Evolutionary conservation across 2,888 invertebrate species (phyloP), one percentile per base, ranked within the genome.

Genomic region (Hermodice carunculata): DNA sequence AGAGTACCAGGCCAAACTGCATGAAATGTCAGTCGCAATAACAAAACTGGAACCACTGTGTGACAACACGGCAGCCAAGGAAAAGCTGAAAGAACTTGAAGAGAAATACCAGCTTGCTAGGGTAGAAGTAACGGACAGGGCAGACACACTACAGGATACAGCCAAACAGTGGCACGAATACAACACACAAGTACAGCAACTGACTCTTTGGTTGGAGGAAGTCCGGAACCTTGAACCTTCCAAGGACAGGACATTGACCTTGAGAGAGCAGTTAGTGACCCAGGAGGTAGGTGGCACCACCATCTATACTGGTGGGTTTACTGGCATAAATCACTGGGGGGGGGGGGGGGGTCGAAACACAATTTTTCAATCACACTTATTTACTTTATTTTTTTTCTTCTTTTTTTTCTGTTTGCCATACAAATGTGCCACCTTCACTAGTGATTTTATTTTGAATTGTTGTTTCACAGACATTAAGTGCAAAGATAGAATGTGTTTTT

Each of bases 91-190:
- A 8, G 46, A 8, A 22, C 6, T 19, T 19, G 22, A 44, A 19
- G 46, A 44, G 14, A 8, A 19, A 6, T 19, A 14, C 46, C 46
- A 19, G 46, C 6, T 22, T n/a, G 46, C 46, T n/a, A n/a, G n/a
- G n/a, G n/a, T n/a, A n/a, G 34, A 56, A 14, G 37, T 54, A 11
- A 48, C 37, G 8, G n/a, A 11, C 40, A 69, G 75, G 37, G 69
- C 77, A 88, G 92, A 94, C 49, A 87, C 95, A 76, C 89, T 96
- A 66, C 94, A 94, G 89, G 96, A 96, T 87, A 91, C 95, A 58
- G 92, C 93, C 52, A 95, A 96, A 85, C 96, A 96, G 88, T 96
- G 96, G 94, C 95, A 96, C 84, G 94, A 96, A 86, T 96, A 95
- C 87, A 96, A 96, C 87, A 93, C 91, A 85, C 96, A 97, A 86